Conservation (phyloP, 2,888 invertebrate species). For the Drosophila kuntzei region DNA sequence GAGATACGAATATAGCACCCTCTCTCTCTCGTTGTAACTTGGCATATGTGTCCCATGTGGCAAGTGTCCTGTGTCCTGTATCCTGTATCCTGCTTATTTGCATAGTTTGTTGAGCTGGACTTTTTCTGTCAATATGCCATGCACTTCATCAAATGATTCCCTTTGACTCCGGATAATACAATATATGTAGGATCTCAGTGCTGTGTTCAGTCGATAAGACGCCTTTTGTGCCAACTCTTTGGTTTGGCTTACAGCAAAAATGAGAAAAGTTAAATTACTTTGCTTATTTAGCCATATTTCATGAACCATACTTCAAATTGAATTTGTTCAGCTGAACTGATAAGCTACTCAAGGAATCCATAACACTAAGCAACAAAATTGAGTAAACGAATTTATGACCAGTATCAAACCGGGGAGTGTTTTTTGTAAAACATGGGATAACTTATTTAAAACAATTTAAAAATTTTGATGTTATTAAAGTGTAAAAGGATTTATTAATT, state of each 20-base stretch:
- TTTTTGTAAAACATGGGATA: too few relatives aligned
- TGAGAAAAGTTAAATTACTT: constrained; percentile 78
- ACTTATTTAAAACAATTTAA: too few relatives aligned
- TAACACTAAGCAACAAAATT: constrained; percentile 19
- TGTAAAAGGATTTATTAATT: too few relatives aligned
- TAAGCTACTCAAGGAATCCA: constrained; percentile 23
- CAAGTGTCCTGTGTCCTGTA: constrained; percentile 25
- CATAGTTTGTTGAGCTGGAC: constrained; percentile 64
- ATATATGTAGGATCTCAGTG: background rate
- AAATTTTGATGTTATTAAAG: too few relatives aligned
- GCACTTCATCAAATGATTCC: constrained; percentile 76
- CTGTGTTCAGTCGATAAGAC: constrained; percentile 61
- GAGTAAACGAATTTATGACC: background rate
- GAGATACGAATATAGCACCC: background rate
- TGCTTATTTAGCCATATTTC: constrained; percentile 59
- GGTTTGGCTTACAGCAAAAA: constrained; percentile 46
- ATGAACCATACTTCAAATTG: constrained; percentile 34
- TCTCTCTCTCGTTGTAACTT: constrained; percentile 22
- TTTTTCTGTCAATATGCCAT: constrained; percentile 70
- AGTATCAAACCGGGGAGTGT: background rate
- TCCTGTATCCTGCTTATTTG: constrained; percentile 68
- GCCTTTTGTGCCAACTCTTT: constrained; percentile 59
- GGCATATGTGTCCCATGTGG: constrained; percentile 58
- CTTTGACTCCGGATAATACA: constrained; percentile 13
- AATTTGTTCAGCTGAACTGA: constrained; percentile 39